Base-by-base conservation (phyloP, 2,797 vertebrate species). In the Columba guinea region DNA sequence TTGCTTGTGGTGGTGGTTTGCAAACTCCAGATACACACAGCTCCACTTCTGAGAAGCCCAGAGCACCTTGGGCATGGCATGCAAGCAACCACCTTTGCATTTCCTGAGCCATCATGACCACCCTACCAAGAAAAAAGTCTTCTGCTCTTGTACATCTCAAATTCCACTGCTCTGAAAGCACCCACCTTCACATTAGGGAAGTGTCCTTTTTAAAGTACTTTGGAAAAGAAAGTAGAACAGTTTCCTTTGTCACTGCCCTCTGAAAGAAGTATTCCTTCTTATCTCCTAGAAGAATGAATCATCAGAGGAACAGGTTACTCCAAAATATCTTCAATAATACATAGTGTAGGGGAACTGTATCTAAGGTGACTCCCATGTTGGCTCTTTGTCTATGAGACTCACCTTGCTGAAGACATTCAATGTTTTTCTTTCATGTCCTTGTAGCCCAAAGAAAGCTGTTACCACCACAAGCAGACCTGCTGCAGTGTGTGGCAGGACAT, bases 401-500 rank as follows among this genome's bases (percentile, higher is more conserved):
- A 28, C 19, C 20, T 83, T 39, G 15, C 44, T 49, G n/a, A 89
- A 84, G 24, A 67, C 0, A 3, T 37, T 68, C 56, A 60, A 22
- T 35, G 7, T 41, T 82, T 70, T 84, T 60, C 35, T 73, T 79
- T 69, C 44, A 3, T 8, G 23, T 37, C 14, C 10, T 74, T 9
- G 0, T 46, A 80, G 11, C 49, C 32, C 28, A 56, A 67, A 73
- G 46, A 52, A 84, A 90, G 19, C 39, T 2, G 1, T 60, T 52
- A 48, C 55, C 13, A 46, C 32, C 0, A 0, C 44, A 64, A 37
- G 22, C 2, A 5, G 62, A 91, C 28, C 41, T 55, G 30, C 41
- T 44, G 49, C 68, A 71, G 27, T 3, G 1, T 10, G 21, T 0
- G 2, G 49, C 39, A 64, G 53, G 74, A 64, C 4, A 23, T 46